phyloP scores from a whole-genome alignment of 2,888 invertebrate genomes.

The Leptinotarsa peninsularis region DNA sequence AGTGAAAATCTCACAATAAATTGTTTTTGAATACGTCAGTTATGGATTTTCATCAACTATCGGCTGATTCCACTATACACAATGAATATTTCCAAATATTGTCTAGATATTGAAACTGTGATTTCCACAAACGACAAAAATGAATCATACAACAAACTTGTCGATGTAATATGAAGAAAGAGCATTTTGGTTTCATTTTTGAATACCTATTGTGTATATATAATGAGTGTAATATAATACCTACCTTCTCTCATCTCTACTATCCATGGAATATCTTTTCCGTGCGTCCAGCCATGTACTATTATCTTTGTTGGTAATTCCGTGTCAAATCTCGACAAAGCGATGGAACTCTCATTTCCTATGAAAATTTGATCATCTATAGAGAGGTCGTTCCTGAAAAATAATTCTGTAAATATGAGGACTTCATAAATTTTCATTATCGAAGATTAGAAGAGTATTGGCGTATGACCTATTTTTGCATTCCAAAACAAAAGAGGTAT shows the following conservation, averaged over 20 bases:
- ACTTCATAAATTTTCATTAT: background rate
- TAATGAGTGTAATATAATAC: background rate
- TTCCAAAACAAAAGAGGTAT: too few relatives aligned
- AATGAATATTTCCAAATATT: too few relatives aligned
- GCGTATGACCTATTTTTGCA: too few relatives aligned
- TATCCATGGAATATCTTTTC: slow-evolving; percentile 58
- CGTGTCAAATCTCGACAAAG: slow-evolving; percentile 54
- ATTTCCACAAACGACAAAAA: too few relatives aligned
- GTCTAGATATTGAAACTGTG: too few relatives aligned
- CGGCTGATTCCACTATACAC: too few relatives aligned
- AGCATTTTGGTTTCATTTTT: too few relatives aligned
- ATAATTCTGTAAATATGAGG: background rate
- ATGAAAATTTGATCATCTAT: slow-evolving; percentile 49
- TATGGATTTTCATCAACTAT: too few relatives aligned
- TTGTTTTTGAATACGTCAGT: too few relatives aligned
- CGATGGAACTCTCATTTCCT: slow-evolving; percentile 50
- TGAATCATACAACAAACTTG: too few relatives aligned
- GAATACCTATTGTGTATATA: background rate
- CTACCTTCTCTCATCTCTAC: slow-evolving; percentile 60
- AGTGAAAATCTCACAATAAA: too few relatives aligned
- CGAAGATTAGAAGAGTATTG: background rate
- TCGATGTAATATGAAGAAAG: too few relatives aligned
- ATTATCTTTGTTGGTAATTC: slow-evolving; percentile 57
- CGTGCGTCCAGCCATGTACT: slow-evolving; percentile 62
- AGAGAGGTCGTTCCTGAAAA: slow-evolving; percentile 21